Evolutionary conservation across 1,140 invertebrate species (phyloP), one percentile per base, ranked within the genome.

Genomic region (Tetraneura akinire): DNA sequence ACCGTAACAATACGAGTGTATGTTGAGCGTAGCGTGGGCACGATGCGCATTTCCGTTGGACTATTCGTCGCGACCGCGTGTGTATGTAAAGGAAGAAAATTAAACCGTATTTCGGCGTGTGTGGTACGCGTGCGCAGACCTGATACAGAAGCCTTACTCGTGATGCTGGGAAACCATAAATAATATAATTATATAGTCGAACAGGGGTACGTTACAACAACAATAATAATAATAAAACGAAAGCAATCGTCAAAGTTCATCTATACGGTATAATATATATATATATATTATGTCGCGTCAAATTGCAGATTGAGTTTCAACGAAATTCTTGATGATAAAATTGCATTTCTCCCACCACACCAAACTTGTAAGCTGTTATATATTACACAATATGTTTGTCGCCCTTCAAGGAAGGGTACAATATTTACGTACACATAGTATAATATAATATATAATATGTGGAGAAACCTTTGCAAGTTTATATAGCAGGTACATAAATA

Each of bases 111-210:
- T 68, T 73, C 26, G 49, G 10, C 32, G 18, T 32, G 23, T 55
- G 26, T 51, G 49, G 32, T 51, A 51, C 73, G 37, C 73, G 26
- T 76, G 53, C n/a, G 23, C 51, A 45, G 73, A 42, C 51, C n/a
- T n/a, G n/a, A n/a, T 42, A 13, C 32, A 76, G 73, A 76, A 76
- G 76, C 76, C 62, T 37, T 66, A 80, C 16, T 45, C 76, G 42
- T 42, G 76, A 66, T 66, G 76, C 76, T 62, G 76, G 57, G 76
- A 66, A 80, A 80, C 76, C 76, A 80, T 62, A n/a, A n/a, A n/a
- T n/a, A n/a, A n/a, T n/a, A n/a, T n/a, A n/a, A n/a, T n/a, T n/a
- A n/a, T n/a, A n/a, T n/a, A 62, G 4, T n/a, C 42, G 60, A 64
- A 47, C 76, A 66, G 57, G 57, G 60, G 76, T 64, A 26, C 42